phyloP scores from a whole-genome alignment of 2,113 vertebrate genomes.

The Albula glossodonta region DNA sequence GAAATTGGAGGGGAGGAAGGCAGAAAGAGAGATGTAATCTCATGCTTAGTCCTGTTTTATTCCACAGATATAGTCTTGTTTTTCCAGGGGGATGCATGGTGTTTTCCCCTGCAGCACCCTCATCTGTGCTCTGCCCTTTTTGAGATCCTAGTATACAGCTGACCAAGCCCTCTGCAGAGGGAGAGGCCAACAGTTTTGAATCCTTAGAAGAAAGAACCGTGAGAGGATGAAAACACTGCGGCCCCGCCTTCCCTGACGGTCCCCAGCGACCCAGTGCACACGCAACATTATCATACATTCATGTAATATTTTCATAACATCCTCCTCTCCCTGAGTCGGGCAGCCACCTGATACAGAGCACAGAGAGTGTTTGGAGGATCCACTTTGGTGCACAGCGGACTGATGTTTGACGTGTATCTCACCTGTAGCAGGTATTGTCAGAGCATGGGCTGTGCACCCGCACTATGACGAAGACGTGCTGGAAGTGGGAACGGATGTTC shows the following conservation, averaged over 20 bases:
- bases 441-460: slow-evolving; percentile 85
- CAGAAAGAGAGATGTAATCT: background rate
- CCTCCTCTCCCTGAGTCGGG: no score
- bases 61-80: background rate
- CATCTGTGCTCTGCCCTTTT: background rate
- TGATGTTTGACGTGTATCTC: slow-evolving; percentile 27
- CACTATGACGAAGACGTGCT: slow-evolving; percentile 95
- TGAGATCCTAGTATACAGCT: background rate
- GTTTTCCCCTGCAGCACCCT: background rate
- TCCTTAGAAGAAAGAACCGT: background rate
- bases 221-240: background rate
- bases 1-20: no score
- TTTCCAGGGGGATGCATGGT: background rate
- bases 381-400: background rate
- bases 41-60: background rate
- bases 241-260: no score
- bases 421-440: slow-evolving; percentile 93
- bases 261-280: no score
- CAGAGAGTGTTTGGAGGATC: background rate
- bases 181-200: background rate
- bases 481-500: slow-evolving; percentile 97
- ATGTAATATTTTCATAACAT: no score
- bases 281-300: no score
- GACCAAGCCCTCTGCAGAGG: background rate
- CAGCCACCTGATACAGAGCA: no score